Base-by-base conservation (phyloP, 2,888 invertebrate genomes). In the Ochropleura leucogaster region DNA sequence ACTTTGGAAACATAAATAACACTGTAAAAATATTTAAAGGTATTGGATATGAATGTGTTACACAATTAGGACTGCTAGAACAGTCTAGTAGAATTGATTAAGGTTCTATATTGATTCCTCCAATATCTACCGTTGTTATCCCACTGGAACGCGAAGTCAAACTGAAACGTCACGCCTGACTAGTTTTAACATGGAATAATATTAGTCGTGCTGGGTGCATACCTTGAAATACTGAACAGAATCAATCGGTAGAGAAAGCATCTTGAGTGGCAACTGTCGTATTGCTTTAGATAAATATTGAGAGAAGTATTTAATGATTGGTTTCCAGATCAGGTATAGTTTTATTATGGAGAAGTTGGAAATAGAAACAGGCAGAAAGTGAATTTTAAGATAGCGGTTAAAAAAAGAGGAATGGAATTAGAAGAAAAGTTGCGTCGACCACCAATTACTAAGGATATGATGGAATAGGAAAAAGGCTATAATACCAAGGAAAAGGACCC, bases 161-260 rank as follows among this genome's bases (percentile, higher is more conserved):
- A 49, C 44, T n/a, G 51, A 40, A 70, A 30, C 14, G 20, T 55
- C 7, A 44, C n/a, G n/a, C 47, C n/a, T 79, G 30, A 53, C 18
- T 47, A 30, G 51, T n/a, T 53, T 80, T n/a, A 44, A 60, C 64
- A 51, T 74, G 42, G 30, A 80, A 80, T 65, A 74, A 80, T 74
- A 77, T n/a, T 47, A n/a, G 20, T 47, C 18, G 1, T 16, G 63
- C 47, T 12, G 10, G 30, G 8, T 57, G 74, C 60, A 66, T 46
- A 55, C 44, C 75, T 47, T 73, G 46, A 51, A 64, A 64, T 47
- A 42, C 46, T 59, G 51, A 77, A 65, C n/a, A 14, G 44, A 80
- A 76, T 79, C 62, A 64, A 75, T 57, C n/a, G 46, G 0, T 62
- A 57, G 47, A 49, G 53, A 57, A 57, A 79, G 47, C 42, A 47